These are phyloP conservation scores for Syrrhaptes paradoxus DNA, from an alignment of 2,113 vertebrate genomes.

Conservation along the genomic window DNA sequence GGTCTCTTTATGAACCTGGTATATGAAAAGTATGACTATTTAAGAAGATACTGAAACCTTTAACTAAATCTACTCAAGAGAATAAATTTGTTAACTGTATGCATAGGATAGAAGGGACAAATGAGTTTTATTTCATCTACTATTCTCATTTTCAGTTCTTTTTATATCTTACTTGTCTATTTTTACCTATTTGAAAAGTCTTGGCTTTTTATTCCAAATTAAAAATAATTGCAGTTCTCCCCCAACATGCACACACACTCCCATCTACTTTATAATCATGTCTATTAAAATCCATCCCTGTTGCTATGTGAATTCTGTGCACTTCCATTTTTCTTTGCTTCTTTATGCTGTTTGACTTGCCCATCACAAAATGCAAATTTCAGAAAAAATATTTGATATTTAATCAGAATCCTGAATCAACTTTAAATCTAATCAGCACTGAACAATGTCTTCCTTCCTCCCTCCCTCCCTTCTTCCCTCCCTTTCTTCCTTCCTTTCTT, in stretches of 20 bases:
- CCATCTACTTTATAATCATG: slow-evolving; percentile 22
- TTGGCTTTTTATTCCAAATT: slow-evolving; percentile 20
- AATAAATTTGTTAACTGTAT: slow-evolving; percentile 30
- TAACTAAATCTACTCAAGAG: background rate
- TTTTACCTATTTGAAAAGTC: slow-evolving; percentile 10
- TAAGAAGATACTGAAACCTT: background rate
- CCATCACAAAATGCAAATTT: background rate
- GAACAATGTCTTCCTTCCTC: background rate
- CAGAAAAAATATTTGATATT: background rate
- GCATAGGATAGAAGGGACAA: slow-evolving; percentile 5
- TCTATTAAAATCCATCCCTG: slow-evolving; percentile 50
- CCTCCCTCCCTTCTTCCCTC: too few species aligned
- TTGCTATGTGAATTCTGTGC: slow-evolving; percentile 27
- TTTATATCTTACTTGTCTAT: slow-evolving; percentile 24
- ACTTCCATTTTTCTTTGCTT: background rate
- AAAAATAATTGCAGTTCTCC: slow-evolving; percentile 13
- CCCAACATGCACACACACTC: background rate
- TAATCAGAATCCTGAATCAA: background rate
- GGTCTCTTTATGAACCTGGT: background rate
- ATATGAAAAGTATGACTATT: background rate
- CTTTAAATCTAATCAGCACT: background rate
- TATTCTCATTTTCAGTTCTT: slow-evolving; percentile 30
- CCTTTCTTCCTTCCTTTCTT: too few species aligned
- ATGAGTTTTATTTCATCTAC: slow-evolving; percentile 23
- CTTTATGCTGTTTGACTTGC: background rate